A percentile compares a stretch with the other conserved stretches of the same genome.
Conservation (phyloP, 2,888 invertebrate species). For the Odontothrips loti region DNA sequence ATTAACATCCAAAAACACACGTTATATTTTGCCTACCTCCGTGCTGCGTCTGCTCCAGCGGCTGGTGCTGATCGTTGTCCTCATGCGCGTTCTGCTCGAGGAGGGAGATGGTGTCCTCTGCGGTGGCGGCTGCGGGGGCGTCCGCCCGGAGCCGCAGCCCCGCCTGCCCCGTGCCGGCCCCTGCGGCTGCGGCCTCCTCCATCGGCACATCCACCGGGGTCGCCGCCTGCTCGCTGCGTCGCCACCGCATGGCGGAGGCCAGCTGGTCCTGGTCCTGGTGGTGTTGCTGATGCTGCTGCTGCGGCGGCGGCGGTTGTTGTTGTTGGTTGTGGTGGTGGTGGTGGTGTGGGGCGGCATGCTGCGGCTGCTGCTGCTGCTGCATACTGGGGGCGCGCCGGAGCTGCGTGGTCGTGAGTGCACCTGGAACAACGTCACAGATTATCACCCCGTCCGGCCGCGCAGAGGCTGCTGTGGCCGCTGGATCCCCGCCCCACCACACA, state of each 20-base stretch:
- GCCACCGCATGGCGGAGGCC: background rate
- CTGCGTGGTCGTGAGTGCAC: background rate
- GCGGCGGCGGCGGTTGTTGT: background rate
- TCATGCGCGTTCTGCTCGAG: background rate
- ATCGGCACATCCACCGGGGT: background rate
- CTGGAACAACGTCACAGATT: background rate
- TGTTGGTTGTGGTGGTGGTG: background rate
- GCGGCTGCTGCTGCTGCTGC: background rate
- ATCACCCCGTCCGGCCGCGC: background rate
- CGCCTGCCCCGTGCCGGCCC: background rate
- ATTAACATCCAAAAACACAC: too few relatives aligned
- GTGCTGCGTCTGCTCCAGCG: background rate
- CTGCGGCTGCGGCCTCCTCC: background rate
- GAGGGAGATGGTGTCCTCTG: background rate
- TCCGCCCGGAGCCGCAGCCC: background rate
- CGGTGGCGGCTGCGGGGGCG: background rate
- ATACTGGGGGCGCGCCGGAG: conserved; percentile 2
- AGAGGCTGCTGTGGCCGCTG: too few relatives aligned
- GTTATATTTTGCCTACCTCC: background rate
- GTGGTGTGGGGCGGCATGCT: background rate
- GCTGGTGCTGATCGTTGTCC: background rate
- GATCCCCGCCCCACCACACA: background rate
- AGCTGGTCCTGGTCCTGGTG: background rate
- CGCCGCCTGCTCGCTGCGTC: background rate
- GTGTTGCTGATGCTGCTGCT: background rate